Base-by-base conservation (phyloP, 2,888 invertebrate genomes). In the Cylloceria caligata region DNA sequence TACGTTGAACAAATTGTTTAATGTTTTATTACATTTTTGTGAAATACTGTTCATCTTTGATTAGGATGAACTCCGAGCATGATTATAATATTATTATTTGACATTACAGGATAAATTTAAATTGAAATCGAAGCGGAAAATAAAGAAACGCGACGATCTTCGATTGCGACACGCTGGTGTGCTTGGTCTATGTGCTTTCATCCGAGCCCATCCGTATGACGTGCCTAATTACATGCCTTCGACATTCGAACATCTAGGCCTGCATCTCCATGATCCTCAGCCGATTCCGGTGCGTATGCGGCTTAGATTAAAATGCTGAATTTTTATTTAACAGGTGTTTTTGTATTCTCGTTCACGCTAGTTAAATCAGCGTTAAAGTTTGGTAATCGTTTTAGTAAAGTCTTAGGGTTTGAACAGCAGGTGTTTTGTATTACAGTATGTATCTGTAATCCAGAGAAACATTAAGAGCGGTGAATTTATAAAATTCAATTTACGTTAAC, bases 131-230 rank as follows among this genome's bases (percentile, higher is more conserved):
- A 93, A 91, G 78, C 94, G 93, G 2, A 93, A 93, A 84, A 81
- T 94, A 39, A 87, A 88, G 11, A 88, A 86, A 45, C 87, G 87
- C 11, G 83, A 82, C 9, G 80, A 85, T 62, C 88, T 95, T 42
- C 93, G 95, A n/a, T 93, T 94, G 79, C 93, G 96, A 9, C 98
- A 98, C 93, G 96, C 96, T 73, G 98, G 97, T 16, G 96, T 98
- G 49, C 94, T 98, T 19, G 98, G 98, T 0, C 93, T 99, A 76
- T 97, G 98, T 91, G 96, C 98, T 5, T 97, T 97, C 92, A 95
- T 99, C 55, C 95, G 95, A 86, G 97, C 98, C 13, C 96, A 96
- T 92, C 99, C 99, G 0, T 99, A 99, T 92, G 96, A 97, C 88
- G 95, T 97, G 90, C 96, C 98, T 83, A 93, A 95, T 90, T 94